Evolutionary conservation across 2,888 invertebrate genomes (phyloP).

Genomic region (Sphecodes monilicornis): DNA sequence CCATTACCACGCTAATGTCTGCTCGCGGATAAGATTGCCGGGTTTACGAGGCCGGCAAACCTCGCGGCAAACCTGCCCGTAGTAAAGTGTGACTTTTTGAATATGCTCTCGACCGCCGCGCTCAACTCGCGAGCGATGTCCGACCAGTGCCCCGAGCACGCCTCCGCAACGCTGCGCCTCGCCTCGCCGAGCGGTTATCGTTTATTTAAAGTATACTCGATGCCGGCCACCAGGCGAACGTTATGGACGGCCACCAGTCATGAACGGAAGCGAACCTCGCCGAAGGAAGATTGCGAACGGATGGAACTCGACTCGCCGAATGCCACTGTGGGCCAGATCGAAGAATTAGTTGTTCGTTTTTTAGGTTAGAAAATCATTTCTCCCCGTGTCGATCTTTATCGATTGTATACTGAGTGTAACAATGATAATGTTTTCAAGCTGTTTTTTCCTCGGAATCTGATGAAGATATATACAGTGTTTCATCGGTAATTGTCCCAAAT

Average conservation of each 20-base stretch:
- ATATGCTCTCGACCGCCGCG: not conserved
- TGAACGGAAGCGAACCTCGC: conserved; percentile 1
- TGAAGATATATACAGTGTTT: no score
- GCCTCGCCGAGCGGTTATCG: not conserved
- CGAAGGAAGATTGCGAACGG: not conserved
- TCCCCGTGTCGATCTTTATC: not conserved
- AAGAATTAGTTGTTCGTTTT: no score
- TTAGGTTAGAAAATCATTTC: not conserved
- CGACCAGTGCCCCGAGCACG: not conserved
- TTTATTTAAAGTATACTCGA: not conserved
- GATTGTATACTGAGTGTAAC: no score
- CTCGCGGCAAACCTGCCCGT: not conserved
- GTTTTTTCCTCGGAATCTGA: no score
- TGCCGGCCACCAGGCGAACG: not conserved
- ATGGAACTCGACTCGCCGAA: not conserved
- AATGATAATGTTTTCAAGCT: no score
- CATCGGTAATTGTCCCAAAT: no score
- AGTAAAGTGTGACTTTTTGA: conserved; percentile 10
- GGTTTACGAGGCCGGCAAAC: conserved; percentile 8
- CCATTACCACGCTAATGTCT: conserved; percentile 43
- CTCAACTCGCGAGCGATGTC: not conserved
- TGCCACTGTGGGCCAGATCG: no score
- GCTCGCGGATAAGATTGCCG: conserved; percentile 15
- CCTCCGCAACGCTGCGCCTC: not conserved
- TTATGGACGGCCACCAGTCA: not conserved